A percentile compares a stretch with the other conserved stretches of the same genome.
phyloP scores from a whole-genome alignment of 2,113 vertebrate genomes.

The Collichthys lucidus region DNA sequence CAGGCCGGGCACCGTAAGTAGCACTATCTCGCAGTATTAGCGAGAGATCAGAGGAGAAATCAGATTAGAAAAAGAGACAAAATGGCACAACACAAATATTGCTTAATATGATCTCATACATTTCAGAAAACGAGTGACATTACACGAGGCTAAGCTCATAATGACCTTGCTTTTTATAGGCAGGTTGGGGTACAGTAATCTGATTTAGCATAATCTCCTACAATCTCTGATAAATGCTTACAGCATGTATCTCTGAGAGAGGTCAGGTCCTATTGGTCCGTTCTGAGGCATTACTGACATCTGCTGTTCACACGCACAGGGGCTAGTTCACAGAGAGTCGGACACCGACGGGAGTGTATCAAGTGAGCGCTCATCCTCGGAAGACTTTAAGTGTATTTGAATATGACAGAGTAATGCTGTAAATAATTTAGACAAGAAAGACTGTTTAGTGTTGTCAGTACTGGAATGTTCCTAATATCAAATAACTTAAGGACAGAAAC shows the following conservation, averaged over 20 bases:
- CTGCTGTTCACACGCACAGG: slow-evolving; percentile 69
- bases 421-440: background rate
- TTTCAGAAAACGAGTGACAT: slow-evolving; percentile 80
- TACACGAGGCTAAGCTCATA: slow-evolving; percentile 83
- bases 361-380: background rate
- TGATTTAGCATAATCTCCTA: slow-evolving; percentile 85
- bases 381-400: slow-evolving; percentile 2
- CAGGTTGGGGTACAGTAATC: slow-evolving; percentile 83
- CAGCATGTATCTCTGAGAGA: slow-evolving; percentile 77
- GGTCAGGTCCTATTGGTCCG: slow-evolving; percentile 70
- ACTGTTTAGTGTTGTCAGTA: background rate
- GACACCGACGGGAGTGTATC: background rate
- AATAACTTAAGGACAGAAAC: background rate
- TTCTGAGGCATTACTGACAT: slow-evolving; percentile 76
- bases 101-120: slow-evolving; percentile 72
- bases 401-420: background rate
- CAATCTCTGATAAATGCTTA: slow-evolving; percentile 87
- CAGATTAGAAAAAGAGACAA: slow-evolving; percentile 77
- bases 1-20: slow-evolving; percentile 59
- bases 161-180: slow-evolving; percentile 87
- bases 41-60: slow-evolving; percentile 73
- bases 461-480: background rate
- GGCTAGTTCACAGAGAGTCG: slow-evolving; percentile 3
- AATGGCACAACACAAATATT: slow-evolving; percentile 74
- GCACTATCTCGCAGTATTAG: slow-evolving; percentile 77